Evolutionary conservation across 2,797 vertebrate species (phyloP).

Genomic region (Saxicola maurus): DNA sequence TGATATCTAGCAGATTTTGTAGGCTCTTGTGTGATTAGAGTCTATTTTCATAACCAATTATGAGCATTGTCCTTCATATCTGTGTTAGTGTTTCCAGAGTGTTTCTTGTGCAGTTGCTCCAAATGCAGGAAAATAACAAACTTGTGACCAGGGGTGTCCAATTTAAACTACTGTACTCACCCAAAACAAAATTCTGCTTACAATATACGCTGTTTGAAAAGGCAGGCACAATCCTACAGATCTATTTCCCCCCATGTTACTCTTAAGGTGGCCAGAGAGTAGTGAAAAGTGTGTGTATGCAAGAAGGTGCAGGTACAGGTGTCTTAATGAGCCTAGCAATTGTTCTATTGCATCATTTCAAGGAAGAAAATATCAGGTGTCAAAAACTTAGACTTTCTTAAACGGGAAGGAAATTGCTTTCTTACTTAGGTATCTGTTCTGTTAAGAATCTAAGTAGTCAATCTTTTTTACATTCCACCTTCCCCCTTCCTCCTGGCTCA

Average conservation of each 20-base stretch:
- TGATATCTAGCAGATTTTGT: conserved; percentile 27
- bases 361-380: not conserved
- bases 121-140: not conserved
- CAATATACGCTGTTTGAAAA: not conserved
- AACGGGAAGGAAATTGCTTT: conserved; percentile 36
- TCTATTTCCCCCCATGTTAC: not conserved
- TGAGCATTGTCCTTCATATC: not conserved
- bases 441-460: conserved; percentile 37
- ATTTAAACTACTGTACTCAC: not conserved
- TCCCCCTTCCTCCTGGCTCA: conserved; percentile 26
- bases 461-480: not conserved
- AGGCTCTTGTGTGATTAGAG: not conserved
- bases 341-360: not conserved
- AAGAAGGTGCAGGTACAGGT: not conserved
- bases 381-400: conserved; percentile 11
- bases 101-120: not conserved
- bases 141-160: not conserved
- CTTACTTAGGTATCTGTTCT: conserved; percentile 37
- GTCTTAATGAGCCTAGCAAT: conserved; percentile 3
- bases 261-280: not conserved
- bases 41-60: conserved; percentile 10
- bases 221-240: not conserved
- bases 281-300: not conserved
- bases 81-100: not conserved
- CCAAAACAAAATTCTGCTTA: not conserved